phyloP scores from a whole-genome alignment of 2,113 vertebrate genomes.

The Zosterops japonicus region DNA sequence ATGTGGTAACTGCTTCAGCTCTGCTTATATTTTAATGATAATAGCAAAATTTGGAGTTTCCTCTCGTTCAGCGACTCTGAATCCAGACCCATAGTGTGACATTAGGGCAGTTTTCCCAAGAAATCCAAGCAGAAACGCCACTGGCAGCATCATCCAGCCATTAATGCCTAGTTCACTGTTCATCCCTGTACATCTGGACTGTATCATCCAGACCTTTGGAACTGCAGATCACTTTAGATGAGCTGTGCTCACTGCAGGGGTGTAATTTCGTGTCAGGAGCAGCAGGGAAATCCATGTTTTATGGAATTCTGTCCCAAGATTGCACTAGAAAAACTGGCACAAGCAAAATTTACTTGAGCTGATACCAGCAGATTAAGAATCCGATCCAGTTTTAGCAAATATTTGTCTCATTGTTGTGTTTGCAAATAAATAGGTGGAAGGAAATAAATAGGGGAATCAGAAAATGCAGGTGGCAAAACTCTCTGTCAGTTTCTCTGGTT shows the following conservation, averaged over 20 bases:
- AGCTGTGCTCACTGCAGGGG: fast-evolving
- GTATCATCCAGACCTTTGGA: not conserved
- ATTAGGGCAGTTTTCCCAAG: not conserved
- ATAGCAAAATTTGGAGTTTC: not conserved
- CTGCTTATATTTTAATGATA: not conserved
- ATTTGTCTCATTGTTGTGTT: not conserved
- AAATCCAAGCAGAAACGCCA: not conserved
- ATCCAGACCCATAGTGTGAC: not conserved
- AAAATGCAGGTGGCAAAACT: not conserved
- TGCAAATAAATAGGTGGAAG: not conserved
- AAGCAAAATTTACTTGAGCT: not conserved
- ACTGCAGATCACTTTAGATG: not conserved
- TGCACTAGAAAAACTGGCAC: not conserved
- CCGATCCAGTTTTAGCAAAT: not conserved
- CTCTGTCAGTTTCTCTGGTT: not conserved
- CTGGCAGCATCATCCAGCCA: not conserved
- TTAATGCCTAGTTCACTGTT: not conserved
- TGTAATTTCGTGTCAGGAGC: not conserved
- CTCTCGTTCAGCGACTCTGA: not conserved
- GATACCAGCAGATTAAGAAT: not conserved
- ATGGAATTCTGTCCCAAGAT: not conserved
- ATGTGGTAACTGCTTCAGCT: not conserved
- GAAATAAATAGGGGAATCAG: fast-evolving
- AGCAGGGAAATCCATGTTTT: not conserved
- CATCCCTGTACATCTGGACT: not conserved